Evolutionary conservation across 2,888 invertebrate species (phyloP).

Genomic region (Tenthredo mesomela): DNA sequence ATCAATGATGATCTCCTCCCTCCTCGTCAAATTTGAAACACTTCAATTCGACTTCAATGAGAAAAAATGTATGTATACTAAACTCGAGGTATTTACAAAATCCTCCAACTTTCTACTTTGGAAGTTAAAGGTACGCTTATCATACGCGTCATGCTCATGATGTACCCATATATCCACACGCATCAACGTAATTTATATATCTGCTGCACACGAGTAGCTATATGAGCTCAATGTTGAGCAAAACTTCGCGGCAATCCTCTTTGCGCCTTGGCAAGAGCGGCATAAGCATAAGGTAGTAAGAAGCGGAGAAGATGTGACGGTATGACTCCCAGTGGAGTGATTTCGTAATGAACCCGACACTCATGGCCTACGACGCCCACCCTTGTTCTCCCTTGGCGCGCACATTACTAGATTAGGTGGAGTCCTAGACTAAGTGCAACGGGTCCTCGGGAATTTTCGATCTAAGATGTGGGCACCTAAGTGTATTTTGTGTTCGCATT

Average conservation of each 20-base stretch:
- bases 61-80: neutral
- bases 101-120: neutral
- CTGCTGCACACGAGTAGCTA: neutral
- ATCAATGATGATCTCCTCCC: neutral
- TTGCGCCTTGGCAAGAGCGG: constrained; percentile 36
- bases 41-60: neutral
- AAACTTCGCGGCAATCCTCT: constrained; percentile 49
- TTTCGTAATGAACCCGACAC: constrained; percentile 73
- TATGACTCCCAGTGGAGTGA: constrained; percentile 75
- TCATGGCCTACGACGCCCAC: constrained; percentile 59
- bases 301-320: constrained; percentile 72
- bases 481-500: neutral
- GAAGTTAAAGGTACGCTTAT: neutral
- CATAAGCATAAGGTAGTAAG: constrained; percentile 67
- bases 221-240: constrained; percentile 16
- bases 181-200: constrained; percentile 28
- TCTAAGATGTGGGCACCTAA: neutral
- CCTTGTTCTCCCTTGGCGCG: constrained; percentile 62
- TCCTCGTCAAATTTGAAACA: neutral
- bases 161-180: neutral
- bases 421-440: constrained; percentile 60
- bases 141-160: neutral
- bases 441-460: constrained; percentile 43
- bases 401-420: constrained; percentile 74
- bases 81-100: neutral